phyloP scores from a whole-genome alignment of 1,140 invertebrate species.

The Penaeus chinensis region DNA sequence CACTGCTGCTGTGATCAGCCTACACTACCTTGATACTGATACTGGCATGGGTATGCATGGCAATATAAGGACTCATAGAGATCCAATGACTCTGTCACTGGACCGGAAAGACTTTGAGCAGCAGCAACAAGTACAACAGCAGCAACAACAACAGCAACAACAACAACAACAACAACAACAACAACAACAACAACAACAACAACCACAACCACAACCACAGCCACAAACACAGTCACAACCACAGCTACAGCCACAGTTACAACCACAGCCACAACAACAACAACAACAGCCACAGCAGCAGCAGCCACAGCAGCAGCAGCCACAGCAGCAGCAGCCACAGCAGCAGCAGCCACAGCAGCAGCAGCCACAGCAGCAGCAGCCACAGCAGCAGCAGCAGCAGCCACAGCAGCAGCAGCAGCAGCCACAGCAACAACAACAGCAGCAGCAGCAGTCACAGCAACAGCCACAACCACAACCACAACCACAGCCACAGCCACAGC shows the following conservation, averaged over 20 bases:
- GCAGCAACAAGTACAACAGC: constrained; percentile 30
- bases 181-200: background rate
- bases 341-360: too few species aligned
- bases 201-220: too few species aligned
- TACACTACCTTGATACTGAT: constrained; percentile 63
- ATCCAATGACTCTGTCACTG: constrained; percentile 71
- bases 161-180: constrained; percentile 7
- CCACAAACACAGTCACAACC: too few species aligned
- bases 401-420: too few species aligned
- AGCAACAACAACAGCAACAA: constrained; percentile 12
- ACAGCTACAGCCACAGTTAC: background rate
- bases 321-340: too few species aligned
- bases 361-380: too few species aligned
- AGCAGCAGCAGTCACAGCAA: background rate
- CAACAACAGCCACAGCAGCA: background rate
- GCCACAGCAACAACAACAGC: background rate
- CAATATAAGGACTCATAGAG: constrained; percentile 25
- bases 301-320: too few species aligned
- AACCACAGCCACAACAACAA: background rate
- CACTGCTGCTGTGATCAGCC: constrained; percentile 86
- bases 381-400: too few species aligned
- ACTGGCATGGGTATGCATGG: constrained; percentile 17
- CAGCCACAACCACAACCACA: background rate
- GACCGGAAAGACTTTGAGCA: constrained; percentile 63
- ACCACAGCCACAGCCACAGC: too few species aligned